A percentile compares a stretch with the other conserved stretches of the same genome.
These are phyloP conservation scores for Drosophila orosa DNA, from an alignment of 1,140 invertebrate species.

Conservation along the genomic window DNA sequence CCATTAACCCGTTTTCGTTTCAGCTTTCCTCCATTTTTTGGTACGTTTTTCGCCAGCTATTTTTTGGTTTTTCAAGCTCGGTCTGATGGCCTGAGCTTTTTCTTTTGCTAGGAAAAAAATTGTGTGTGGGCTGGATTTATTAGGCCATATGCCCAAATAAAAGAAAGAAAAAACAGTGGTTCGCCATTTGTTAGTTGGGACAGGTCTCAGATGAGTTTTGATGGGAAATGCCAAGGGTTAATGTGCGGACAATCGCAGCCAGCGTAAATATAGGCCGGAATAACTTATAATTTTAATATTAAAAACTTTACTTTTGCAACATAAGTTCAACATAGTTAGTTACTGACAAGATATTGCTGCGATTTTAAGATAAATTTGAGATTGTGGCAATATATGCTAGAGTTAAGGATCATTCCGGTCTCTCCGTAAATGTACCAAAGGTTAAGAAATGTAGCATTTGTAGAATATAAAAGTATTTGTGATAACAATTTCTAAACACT, in stretches of 20 bases:
- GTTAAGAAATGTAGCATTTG: background rate
- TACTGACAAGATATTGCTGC: background rate
- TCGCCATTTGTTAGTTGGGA: slow-evolving; percentile 42
- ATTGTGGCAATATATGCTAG: too few species aligned
- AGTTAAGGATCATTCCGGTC: background rate
- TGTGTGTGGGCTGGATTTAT: slow-evolving; percentile 58
- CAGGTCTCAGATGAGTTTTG: slow-evolving; percentile 46
- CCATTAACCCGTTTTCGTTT: slow-evolving; percentile 76
- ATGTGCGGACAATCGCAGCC: background rate
- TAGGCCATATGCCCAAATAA: slow-evolving; percentile 33
- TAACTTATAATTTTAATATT: background rate
- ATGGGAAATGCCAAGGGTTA: slow-evolving; percentile 13
- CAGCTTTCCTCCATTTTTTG: slow-evolving; percentile 19
- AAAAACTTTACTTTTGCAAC: background rate
- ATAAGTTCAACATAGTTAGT: background rate
- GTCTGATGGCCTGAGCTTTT: slow-evolving; percentile 46
- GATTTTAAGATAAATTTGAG: too few species aligned
- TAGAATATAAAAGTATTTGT: background rate
- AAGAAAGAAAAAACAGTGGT: slow-evolving; percentile 9
- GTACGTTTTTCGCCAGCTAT: slow-evolving; percentile 40
- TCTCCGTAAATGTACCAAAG: background rate
- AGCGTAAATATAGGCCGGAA: too few species aligned
- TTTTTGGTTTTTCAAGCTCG: slow-evolving; percentile 64
- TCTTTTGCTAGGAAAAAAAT: slow-evolving; percentile 1
- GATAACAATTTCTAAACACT: background rate